Base-by-base conservation (phyloP, 92 coral and sea anemone genomes). In the Heliopora coerulea region DNA sequence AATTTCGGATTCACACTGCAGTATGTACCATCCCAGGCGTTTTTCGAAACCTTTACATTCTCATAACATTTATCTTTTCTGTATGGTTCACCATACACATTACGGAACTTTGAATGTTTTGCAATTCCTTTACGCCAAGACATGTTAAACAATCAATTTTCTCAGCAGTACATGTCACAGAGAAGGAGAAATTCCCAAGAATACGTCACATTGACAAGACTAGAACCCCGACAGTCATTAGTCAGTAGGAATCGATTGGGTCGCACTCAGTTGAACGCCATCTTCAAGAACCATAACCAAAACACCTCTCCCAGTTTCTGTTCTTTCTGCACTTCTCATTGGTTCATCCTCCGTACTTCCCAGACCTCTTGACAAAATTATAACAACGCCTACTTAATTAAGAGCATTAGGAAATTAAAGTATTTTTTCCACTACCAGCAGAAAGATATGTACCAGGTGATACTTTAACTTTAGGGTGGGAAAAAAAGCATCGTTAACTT, bases 1-100 rank as follows among this genome's bases (percentile, higher is more conserved):
- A 95, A 95, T 65, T 95, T 95, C 41, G 99, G 99, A 68, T 95
- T 95, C 54, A 90, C 99, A 39, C 96, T 91, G 78, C 99, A 95
- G 72, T 87, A 91, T n/a, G 93, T 91, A 48, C 77, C 77, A 41
- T 95, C 99, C 85, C 95, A 90, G 24, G 89, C 83, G 61, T 85
- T 88, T 37, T 89, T 86, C 3, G 96, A 82, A 67, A 95, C 80
- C 39, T 87, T 74, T 54, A 95, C 84, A 30, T 89, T 96, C 49
- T 95, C 99, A 62, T 90, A 95, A 60, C 99, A 87, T 46, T 78
- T 86, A 31, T 95, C 99, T 60, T 95, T 95, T 79, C 89, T 84
- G 78, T 65, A 86, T 23, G 99, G 95, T 50, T 80, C 91, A 6
- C 99, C 99, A 70, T 85, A 95, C 8, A 95, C 99, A 82, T 95